A percentile compares a stretch with the other conserved stretches of the same genome.
Conservation (phyloP, 2,113 vertebrate species). For the Pseudopodoces humilis region DNA sequence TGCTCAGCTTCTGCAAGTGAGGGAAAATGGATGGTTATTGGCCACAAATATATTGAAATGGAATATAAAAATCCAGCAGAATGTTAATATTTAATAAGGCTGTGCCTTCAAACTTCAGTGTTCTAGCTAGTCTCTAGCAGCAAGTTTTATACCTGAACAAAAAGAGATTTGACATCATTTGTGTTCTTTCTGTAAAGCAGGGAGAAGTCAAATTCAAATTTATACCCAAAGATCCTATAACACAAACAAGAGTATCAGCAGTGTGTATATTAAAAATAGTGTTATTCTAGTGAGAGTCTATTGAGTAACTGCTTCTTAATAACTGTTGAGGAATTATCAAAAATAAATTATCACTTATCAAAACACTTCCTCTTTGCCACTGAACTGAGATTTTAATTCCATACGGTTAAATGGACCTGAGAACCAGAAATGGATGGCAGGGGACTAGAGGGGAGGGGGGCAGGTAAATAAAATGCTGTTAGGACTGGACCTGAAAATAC, state of each 20-base stretch:
- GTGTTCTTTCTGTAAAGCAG: conserved; percentile 23
- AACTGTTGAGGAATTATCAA: background rate
- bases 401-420: background rate
- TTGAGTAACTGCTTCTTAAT: background rate
- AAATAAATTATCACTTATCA: background rate
- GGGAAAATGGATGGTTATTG: conserved; percentile 71
- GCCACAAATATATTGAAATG: conserved; percentile 73
- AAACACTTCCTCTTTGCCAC: background rate
- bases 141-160: conserved; percentile 59
- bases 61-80: conserved; percentile 74
- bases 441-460: accelerated
- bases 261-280: background rate
- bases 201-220: conserved; percentile 50
- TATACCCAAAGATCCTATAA: background rate
- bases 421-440: background rate
- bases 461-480: background rate
- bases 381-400: background rate
- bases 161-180: conserved; percentile 41
- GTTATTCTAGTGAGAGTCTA: background rate
- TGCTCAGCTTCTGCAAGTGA: conserved; percentile 72
- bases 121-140: conserved; percentile 42
- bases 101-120: conserved; percentile 66
- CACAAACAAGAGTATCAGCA: background rate
- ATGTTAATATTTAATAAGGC: conserved; percentile 79
- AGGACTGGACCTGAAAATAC: background rate